Percentiles rank a stretch among this genome's conserved stretches.
Evolutionary conservation across 2,888 invertebrate genomes (phyloP).

Genomic region (Timandra comae): DNA sequence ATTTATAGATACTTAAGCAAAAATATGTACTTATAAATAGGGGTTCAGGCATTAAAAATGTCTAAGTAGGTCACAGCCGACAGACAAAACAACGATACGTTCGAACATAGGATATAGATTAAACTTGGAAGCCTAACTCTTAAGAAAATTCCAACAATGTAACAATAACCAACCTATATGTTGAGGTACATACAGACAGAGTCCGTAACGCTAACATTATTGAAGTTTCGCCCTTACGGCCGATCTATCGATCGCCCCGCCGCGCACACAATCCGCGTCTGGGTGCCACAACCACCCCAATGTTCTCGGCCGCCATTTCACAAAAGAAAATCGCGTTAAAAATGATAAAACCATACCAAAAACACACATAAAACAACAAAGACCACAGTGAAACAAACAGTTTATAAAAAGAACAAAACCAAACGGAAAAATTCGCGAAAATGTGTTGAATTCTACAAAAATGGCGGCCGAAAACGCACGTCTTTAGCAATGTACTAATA

Average conservation of each 20-base stretch:
- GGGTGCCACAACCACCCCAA: constrained; percentile 31
- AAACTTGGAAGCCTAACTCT: too few relatives aligned
- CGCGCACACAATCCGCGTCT: constrained; percentile 56
- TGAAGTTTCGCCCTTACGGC: constrained; percentile 22
- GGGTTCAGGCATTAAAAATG: too few relatives aligned
- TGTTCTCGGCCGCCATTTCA: constrained; percentile 50
- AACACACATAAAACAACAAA: constrained; percentile 23
- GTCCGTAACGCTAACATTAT: constrained; percentile 19
- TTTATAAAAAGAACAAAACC: constrained; percentile 16
- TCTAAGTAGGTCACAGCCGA: too few relatives aligned
- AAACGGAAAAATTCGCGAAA: constrained; percentile 19
- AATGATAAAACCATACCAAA: constrained; percentile 43
- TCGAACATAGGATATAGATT: too few relatives aligned
- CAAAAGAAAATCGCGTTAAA: constrained; percentile 42
- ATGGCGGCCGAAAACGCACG: constrained; percentile 50
- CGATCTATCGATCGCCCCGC: constrained; percentile 55
- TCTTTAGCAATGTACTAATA: constrained; percentile 37
- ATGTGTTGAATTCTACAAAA: constrained; percentile 26
- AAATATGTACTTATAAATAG: too few relatives aligned
- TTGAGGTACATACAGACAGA: constrained; percentile 4
- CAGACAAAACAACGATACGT: too few relatives aligned
- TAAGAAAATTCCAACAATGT: too few relatives aligned
- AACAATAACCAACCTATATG: too few relatives aligned
- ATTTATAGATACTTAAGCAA: too few relatives aligned
- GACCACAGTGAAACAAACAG: constrained; percentile 21